These are phyloP conservation scores for Dorcus hopei DNA, from an alignment of 2,888 invertebrate genomes.

Conservation along the genomic window DNA sequence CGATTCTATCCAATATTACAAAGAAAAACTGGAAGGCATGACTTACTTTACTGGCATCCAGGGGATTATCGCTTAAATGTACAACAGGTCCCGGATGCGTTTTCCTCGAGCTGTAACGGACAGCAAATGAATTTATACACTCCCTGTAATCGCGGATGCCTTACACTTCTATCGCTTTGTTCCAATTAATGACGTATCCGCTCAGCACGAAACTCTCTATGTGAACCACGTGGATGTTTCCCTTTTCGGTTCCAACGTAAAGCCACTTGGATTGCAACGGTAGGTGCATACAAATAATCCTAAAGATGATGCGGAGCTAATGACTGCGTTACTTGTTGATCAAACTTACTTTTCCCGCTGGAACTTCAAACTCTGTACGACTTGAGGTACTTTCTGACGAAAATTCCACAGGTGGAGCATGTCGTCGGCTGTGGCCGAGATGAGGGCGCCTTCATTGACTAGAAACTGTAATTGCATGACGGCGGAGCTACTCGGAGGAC, in stretches of 20 bases:
- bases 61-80: constrained; percentile 94
- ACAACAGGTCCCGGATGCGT: constrained; percentile 96
- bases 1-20: background rate
- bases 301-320: constrained; percentile 45
- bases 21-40: background rate
- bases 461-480: constrained; percentile 92
- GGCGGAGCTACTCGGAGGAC: constrained; percentile 57
- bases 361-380: constrained; percentile 96
- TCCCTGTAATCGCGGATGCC: constrained; percentile 47
- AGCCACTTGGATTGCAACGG: constrained; percentile 98
- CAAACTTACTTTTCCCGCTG: constrained; percentile 83
- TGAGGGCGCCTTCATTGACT: constrained; percentile 94
- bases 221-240: constrained; percentile 96
- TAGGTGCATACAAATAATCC: constrained; percentile 91
- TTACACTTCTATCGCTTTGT: constrained; percentile 99
- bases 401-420: constrained; percentile 97
- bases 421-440: constrained; percentile 95
- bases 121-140: background rate
- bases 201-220: constrained; percentile 94
- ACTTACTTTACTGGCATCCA: constrained; percentile 91
- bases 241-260: constrained; percentile 96
- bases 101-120: constrained; percentile 78
- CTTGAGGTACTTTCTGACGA: constrained; percentile 88
- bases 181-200: constrained; percentile 99
- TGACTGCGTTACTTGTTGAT: background rate